Base-by-base conservation (phyloP, 2,113 vertebrate genomes). In the Melanerpes formicivorus region DNA sequence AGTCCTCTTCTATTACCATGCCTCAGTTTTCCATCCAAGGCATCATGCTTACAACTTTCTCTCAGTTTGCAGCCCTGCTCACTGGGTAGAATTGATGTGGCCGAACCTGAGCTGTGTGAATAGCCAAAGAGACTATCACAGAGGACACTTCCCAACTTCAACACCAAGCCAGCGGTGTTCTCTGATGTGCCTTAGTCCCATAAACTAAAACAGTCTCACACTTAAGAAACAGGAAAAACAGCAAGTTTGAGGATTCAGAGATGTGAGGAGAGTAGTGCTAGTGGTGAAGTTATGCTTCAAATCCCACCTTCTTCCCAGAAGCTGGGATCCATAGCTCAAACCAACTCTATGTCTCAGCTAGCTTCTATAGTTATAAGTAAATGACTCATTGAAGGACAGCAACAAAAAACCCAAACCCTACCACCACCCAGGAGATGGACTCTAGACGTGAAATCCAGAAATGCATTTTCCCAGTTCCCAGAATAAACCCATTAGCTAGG, bases 51-150 rank as follows among this genome's bases (percentile, higher is more conserved):
- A 54, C 34, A 63, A 15, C 26, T 56, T 34, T 50, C 25, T 71
- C 77, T 59, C 30, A 27, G 0, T 73, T 58, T 58, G 4, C 48
- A 62, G 32, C 32, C 46, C 70, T 46, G 1, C 14, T 48, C 16
- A 7, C 23, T 13, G 12, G 6, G n/a, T 14, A 14, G 7, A 4
- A 17, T 14, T 13, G 14, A 26, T 60, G 27, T 9, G 34, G 4
- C 8, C 15, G n/a, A 84, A 26, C 40, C 58, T 25, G 9, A 11
- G 46, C 7, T 16, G 77, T 44, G 18, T 5, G 30, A 8, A 1
- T 12, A 13, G 44, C 37, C 10, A 4, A 67, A 37, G 65, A 66
- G 17, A n/a, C 46, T 21, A 29, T 0, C 0, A 6, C 0, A 70
- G 16, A 32, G 18, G 13, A 9, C 30, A 40, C 7, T 29, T 12